Base-by-base conservation (phyloP, 2,888 invertebrate species). In the Xylota segnis region DNA sequence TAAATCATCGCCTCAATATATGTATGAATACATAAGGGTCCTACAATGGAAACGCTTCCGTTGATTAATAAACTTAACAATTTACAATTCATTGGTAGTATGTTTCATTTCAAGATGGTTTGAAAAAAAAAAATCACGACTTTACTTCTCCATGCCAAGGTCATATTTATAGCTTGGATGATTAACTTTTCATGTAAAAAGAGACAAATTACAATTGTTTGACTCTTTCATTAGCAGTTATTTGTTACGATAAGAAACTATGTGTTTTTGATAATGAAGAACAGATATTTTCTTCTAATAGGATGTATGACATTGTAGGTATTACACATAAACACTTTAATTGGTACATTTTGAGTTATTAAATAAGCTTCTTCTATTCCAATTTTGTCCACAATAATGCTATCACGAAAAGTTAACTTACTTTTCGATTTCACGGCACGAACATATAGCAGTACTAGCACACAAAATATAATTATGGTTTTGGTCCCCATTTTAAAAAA, bases 381-480 rank as follows among this genome's bases (percentile, higher is more conserved):
- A 43, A 14, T 14, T 43, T 14, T 34, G 32, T 32, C 14, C 54
- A 32, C 2, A 54, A 16, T 14, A 29, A 18, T 37, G 10, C 12
- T 40, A 16, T 40, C 9, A 52, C 29, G 27, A 32, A 54, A 47
- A 56, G 32, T 29, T 9, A 59, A 84, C 84, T 84, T 81, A 84
- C 84, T 84, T 66, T 84, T 84, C 27, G 84, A 65, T 43, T 52
- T 18, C 5, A 75, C 71, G 3, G 61, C 43, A 70, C n/a, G 59
- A 29, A 23, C 23, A 37, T 56, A 32, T 29, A 65, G 3, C 6
- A 72, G 14, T 10, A 66, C 32, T 18, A 83, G n/a, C 9, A 47
- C 72, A 72, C 83, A 61, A n/a, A 83, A 61, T 54, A 72, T 29
- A 40, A 54, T 12, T 1, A 72, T 10, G 16, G 32, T 40, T 9